phyloP scores from a whole-genome alignment of 2,888 invertebrate genomes.

The Axea sp. region DNA sequence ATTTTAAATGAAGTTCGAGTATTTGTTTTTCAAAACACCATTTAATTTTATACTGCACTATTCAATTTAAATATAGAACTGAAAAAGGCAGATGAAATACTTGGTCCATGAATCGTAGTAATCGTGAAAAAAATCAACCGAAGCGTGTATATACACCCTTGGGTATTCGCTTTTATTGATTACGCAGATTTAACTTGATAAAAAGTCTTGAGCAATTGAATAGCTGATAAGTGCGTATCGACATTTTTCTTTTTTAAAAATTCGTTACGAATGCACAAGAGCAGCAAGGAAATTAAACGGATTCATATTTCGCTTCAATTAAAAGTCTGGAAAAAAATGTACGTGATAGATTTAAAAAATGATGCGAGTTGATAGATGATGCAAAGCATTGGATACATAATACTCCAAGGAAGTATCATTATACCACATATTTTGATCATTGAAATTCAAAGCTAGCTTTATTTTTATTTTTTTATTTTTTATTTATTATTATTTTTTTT shows the following conservation, averaged over 20 bases:
- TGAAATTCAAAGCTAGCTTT: constrained; percentile 18
- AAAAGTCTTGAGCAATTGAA: constrained; percentile 56
- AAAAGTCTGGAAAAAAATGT: constrained; percentile 18
- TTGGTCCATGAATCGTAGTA: constrained; percentile 25
- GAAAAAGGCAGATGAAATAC: constrained; percentile 24
- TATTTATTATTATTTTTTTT: no score
- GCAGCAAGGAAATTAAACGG: constrained; percentile 36
- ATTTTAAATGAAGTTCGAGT: no score
- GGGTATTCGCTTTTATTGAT: constrained; percentile 47
- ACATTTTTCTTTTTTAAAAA: constrained; percentile 16
- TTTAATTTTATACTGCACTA: constrained; percentile 13
- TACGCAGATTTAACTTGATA: constrained; percentile 50
- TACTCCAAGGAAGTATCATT: constrained; percentile 9
- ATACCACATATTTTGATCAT: constrained; percentile 12
- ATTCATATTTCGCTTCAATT: constrained; percentile 40
- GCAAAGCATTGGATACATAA: constrained; percentile 10
- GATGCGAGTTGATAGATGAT: constrained; percentile 6
- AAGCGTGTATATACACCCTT: constrained; percentile 21
- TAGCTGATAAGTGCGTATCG: constrained; percentile 47
- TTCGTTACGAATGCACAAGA: constrained; percentile 10
- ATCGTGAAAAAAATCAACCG: constrained; percentile 28
- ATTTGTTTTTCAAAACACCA: constrained; percentile 19
- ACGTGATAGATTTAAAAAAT: constrained; percentile 39
- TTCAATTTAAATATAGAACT: constrained; percentile 22
- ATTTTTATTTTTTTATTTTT: no score